These are phyloP conservation scores for Pseudochaenichthys georgianus DNA, from an alignment of 2,797 vertebrate species.

Conservation along the genomic window DNA sequence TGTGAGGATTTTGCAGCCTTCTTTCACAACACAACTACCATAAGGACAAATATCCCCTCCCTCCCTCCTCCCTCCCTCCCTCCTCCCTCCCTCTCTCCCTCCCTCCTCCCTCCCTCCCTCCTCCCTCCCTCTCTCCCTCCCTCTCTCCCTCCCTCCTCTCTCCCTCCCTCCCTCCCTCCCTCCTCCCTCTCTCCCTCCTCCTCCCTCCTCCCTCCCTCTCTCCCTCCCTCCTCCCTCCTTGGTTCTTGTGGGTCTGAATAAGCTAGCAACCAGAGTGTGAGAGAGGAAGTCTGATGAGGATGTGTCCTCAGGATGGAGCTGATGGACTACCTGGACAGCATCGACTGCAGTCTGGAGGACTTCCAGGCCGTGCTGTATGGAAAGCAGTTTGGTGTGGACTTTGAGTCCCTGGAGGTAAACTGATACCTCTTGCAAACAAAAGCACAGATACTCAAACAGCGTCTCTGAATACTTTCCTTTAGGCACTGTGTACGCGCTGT, in stretches of 20 bases:
- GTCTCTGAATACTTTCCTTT: background rate
- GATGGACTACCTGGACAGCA: constrained; percentile 98
- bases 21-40: no score
- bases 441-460: background rate
- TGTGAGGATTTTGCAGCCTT: no score
- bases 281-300: background rate
- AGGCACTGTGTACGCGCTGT: background rate
- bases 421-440: background rate
- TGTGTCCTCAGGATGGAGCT: constrained; percentile 89
- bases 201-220: no score
- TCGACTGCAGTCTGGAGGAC: constrained; percentile 98
- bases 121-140: no score
- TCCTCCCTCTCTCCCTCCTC: no score
- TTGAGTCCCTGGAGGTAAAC: constrained; percentile 88
- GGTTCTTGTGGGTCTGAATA: background rate
- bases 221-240: no score
- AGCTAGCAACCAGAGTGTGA: background rate
- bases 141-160: no score
- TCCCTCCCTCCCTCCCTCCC: no score
- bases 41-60: no score
- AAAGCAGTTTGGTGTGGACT: constrained; percentile 93
- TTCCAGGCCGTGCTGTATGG: constrained; percentile 96
- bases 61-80: no score
- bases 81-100: no score
- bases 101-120: no score